These are phyloP conservation scores for Cryptoprocta ferox DNA, from an alignment of 2,797 vertebrate species.

Conservation along the genomic window DNA sequence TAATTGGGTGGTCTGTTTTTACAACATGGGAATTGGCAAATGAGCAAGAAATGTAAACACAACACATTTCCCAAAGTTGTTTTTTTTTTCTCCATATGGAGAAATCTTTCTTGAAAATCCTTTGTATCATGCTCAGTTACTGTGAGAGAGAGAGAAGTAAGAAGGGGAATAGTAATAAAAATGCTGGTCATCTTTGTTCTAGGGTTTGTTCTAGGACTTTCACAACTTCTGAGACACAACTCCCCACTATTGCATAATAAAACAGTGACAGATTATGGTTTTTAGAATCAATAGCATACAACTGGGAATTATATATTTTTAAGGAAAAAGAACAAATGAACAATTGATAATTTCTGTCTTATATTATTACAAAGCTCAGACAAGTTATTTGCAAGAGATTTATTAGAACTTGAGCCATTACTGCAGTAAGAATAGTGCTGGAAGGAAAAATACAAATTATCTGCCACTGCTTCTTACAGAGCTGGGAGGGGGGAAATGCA, in stretches of 20 bases:
- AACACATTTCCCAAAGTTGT: background rate
- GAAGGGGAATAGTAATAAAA: conserved; percentile 42
- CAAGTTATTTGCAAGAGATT: conserved; percentile 63
- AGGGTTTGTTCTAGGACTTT: background rate
- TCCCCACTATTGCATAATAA: conserved; percentile 36
- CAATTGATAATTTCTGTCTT: conserved; percentile 63
- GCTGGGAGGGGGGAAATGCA: conserved; percentile 39
- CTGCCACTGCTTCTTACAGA: conserved; percentile 65
- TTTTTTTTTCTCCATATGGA: background rate
- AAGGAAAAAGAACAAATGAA: conserved; percentile 65
- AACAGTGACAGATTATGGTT: conserved; percentile 43
- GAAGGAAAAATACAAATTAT: conserved; percentile 77
- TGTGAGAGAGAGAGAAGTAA: conserved; percentile 4
- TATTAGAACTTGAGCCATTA: conserved; percentile 60
- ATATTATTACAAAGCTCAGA: conserved; percentile 7
- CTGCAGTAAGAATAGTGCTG: conserved; percentile 56
- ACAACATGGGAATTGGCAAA: background rate
- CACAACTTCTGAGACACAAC: background rate
- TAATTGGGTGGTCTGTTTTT: background rate
- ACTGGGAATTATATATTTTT: conserved; percentile 42
- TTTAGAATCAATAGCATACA: conserved; percentile 44
- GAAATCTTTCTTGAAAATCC: background rate
- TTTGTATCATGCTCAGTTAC: background rate
- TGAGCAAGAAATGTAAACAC: background rate
- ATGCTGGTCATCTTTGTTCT: background rate